Percentiles rank a stretch among this genome's conserved stretches.
These are phyloP conservation scores for Typhlichthys eigenmanni DNA, from an alignment of 2,797 vertebrate genomes.

Conservation along the genomic window DNA sequence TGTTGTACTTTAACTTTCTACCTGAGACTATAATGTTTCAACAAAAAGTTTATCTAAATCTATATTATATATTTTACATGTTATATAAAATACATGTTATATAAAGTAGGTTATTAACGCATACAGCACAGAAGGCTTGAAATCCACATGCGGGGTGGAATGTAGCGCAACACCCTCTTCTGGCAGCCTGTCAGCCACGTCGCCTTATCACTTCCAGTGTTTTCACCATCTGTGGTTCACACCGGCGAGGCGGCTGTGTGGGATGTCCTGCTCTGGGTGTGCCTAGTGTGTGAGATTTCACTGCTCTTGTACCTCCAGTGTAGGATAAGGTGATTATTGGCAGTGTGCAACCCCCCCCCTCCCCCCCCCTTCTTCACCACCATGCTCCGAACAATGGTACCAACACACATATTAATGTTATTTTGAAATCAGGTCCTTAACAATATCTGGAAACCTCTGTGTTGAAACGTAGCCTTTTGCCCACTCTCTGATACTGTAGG, in stretches of 20 bases:
- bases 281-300: conserved; percentile 28
- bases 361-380: conserved; percentile 39
- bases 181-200: conserved; percentile 39
- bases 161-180: conserved; percentile 20
- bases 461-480: conserved; percentile 51
- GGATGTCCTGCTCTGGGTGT: conserved; percentile 46
- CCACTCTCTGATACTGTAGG: conserved; percentile 48
- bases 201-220: conserved; percentile 44
- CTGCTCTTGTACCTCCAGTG: conserved; percentile 40
- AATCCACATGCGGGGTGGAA: conserved; percentile 15
- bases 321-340: conserved; percentile 58
- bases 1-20: neutral
- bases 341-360: conserved; percentile 54
- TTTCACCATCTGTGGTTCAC: conserved; percentile 38
- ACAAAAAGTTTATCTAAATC: no score
- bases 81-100: no score
- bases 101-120: no score
- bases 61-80: no score
- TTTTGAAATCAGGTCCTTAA: conserved; percentile 67
- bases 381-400: conserved; percentile 65
- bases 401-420: conserved; percentile 72
- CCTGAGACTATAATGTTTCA: no score
- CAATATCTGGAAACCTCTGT: conserved; percentile 80
- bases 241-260: conserved; percentile 39
- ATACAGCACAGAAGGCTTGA: conserved; percentile 10